Base-by-base conservation (phyloP, 2,113 vertebrate genomes). In the Hippocampus zosterae region DNA sequence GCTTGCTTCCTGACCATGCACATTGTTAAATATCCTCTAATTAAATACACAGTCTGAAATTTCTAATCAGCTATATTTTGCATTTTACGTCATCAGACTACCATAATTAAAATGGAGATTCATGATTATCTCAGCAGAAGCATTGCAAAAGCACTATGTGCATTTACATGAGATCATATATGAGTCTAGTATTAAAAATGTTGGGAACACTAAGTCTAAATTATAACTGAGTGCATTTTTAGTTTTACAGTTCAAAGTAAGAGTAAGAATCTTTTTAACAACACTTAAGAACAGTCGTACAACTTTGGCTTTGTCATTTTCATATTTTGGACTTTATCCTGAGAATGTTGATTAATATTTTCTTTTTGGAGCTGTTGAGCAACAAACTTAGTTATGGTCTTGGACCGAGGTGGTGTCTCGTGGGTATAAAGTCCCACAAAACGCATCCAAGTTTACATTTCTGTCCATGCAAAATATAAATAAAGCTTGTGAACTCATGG, bases 401-500 rank as follows among this genome's bases (percentile, higher is more conserved):
- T 56, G 55, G 55, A 56, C 25, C 3, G 23, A 56, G 25, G 55
- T 5, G 2, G 25, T 57, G 55, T 57, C 13, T 27, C 15, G 23
- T 57, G 25, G 23, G 3, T 57, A 12, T 57, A 29, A 27, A 57
- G 29, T 57, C 3, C 55, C 55, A 25, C 23, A 57, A 61, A 37
- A 40, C 59, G 40, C 29, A 40, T 37, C 59, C 59, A 37, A 57
- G 55, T 57, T 57, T 57, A 64, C 62, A 64, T 63, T 63, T 63
- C 61, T 63, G 61, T n/a, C 12, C 3, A 40, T 8, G 37, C 2
- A 6, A 63, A 23, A 42, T 40, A 23, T 12, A 42, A 63, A 63
- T 42, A 5, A 63, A 64, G 1, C 21, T 12, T 37, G n/a, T n/a
- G 5, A 62, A 41, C 23, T 19, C 41, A 19, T 3, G 21, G 62